A percentile compares a stretch with the other conserved stretches of the same genome.
phyloP scores from a whole-genome alignment of 2,797 vertebrate species.

The Pogonophryne albipinna region DNA sequence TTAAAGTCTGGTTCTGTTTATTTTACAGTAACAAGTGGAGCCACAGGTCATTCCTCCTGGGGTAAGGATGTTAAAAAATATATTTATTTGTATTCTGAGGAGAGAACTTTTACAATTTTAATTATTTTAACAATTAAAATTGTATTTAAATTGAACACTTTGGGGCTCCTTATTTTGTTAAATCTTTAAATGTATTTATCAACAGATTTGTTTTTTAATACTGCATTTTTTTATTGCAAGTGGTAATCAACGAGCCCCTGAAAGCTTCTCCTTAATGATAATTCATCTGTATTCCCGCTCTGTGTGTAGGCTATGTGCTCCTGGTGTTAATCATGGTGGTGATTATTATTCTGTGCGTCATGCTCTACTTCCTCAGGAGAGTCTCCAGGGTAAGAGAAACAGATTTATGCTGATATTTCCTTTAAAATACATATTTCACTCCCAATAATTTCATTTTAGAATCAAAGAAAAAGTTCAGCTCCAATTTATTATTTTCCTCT shows the following conservation, averaged over 20 bases:
- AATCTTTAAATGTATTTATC: not conserved
- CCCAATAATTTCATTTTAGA: too few species aligned
- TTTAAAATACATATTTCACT: not conserved
- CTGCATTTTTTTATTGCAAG: not conserved
- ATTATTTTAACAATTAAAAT: too few species aligned
- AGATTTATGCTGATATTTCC: not conserved
- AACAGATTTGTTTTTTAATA: not conserved
- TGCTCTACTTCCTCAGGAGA: conserved; percentile 68
- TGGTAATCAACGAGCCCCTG: too few species aligned
- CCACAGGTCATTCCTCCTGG: rapidly evolving
- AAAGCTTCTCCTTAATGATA: too few species aligned
- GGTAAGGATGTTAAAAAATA: conserved; percentile 20
- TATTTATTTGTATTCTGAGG: too few species aligned
- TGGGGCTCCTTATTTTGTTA: too few species aligned
- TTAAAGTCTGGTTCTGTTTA: not conserved
- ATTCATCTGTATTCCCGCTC: not conserved
- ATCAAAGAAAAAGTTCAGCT: too few species aligned
- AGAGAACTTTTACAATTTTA: too few species aligned
- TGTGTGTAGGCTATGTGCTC: conserved; percentile 54
- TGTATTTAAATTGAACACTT: too few species aligned
- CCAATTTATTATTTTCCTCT: too few species aligned
- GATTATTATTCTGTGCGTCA: conserved; percentile 51
- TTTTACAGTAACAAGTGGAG: rapidly evolving
- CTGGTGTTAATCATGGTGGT: conserved; percentile 60
- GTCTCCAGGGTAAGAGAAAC: conserved; percentile 50